These are phyloP conservation scores for Tetramorium parvispinum DNA, from an alignment of 1,140 invertebrate species.

Conservation along the genomic window DNA sequence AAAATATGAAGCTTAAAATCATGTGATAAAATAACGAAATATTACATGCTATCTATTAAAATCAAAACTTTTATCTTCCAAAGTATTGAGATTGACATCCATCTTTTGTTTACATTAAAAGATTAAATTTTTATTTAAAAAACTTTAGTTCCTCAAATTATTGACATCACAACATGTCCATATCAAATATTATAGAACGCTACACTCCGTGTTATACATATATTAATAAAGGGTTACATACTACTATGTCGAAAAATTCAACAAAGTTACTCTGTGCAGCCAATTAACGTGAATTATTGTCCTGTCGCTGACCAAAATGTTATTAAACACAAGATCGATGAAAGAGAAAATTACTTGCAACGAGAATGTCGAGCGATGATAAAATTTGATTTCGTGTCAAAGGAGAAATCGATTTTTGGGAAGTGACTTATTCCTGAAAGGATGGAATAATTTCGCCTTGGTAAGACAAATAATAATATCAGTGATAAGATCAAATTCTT, in stretches of 20 bases:
- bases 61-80: not conserved
- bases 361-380: constrained; percentile 9
- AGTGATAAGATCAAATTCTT: constrained; percentile 9
- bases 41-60: not conserved
- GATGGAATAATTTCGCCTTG: not conserved
- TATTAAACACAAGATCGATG: constrained; percentile 45
- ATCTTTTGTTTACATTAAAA: not conserved
- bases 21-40: not conserved
- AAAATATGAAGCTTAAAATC: not conserved
- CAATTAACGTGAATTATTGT: constrained; percentile 38
- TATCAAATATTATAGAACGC: not conserved
- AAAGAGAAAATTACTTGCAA: constrained; percentile 36
- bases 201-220: not conserved
- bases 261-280: not conserved
- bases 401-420: constrained; percentile 17
- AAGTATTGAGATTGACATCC: not conserved
- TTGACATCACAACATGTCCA: not conserved
- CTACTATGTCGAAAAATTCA: not conserved
- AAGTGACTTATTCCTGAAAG: not conserved
- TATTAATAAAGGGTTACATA: too few species aligned
- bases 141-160: not conserved
- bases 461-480: not conserved
- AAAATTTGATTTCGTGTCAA: not conserved
- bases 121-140: constrained; percentile 16
- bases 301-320: not conserved